Base-by-base conservation (phyloP, 2,888 invertebrate species). In the Eupithecia inturbata region DNA sequence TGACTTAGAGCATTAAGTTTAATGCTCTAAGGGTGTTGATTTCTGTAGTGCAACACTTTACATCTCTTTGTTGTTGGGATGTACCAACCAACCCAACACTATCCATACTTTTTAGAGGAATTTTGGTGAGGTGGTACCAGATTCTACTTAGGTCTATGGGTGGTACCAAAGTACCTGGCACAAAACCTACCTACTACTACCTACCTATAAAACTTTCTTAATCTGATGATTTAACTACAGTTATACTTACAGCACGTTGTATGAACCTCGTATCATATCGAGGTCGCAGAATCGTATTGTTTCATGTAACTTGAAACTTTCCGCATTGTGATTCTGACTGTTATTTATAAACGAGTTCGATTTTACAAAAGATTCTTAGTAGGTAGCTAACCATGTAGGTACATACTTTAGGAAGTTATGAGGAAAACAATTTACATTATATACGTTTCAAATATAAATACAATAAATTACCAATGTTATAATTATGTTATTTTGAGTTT, bases 231-330 rank as follows among this genome's bases (percentile, higher is more conserved):
- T 53, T 12, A 57, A 57, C 57, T 57, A 3, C 53, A 39, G 7
- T 36, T 36, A 36, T 10, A 22, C 53, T 9, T 4, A 53, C 57
- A 26, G 12, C 12, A 14, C 14, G 57, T 49, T 49, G 45, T 53
- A 53, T 57, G 57, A 57, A 57, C 12, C 26, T 57, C 14, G 57
- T 57, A 14, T 57, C 12, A 19, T 33, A 68, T 31, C 66, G 73
- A 63, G 73, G 67, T 49, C 63, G 39, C 63, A 64, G 22, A 31
- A 62, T 36, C 69, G 33, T 22, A 71, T 74, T 74, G 70, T 74
- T 70, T 53, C 39, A 60, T 19, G 69, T 69, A 74, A 74, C 31
- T 16, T 68, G 26, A 74, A 70, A 73, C 62, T 45, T 7, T 36
- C 19, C 45, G 31, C 57, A 57, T 57, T 57, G 57, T 57, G 49